Evolutionary conservation across 1,140 invertebrate species (phyloP).

Genomic region (Chelonus insularis): DNA sequence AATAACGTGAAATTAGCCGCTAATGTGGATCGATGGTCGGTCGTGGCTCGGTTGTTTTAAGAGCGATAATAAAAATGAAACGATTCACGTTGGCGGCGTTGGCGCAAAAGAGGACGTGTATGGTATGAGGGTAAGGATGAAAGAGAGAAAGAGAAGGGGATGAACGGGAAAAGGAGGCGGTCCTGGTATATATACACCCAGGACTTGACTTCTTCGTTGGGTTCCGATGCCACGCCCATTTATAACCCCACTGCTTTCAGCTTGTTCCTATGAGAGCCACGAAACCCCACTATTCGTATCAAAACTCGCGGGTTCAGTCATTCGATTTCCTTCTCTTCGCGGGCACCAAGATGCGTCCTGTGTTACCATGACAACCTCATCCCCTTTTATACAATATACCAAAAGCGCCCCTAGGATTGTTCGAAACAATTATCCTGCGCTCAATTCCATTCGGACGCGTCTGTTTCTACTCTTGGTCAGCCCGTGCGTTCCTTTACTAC

Average conservation of each 20-base stretch:
- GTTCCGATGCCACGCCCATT: conserved; percentile 41
- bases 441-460: conserved; percentile 55
- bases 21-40: conserved; percentile 56
- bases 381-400: conserved; percentile 22
- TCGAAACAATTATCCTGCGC: conserved; percentile 61
- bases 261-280: conserved; percentile 24
- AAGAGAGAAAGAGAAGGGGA: conserved; percentile 13
- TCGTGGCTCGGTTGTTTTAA: conserved; percentile 48
- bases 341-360: conserved; percentile 21
- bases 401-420: conserved; percentile 54
- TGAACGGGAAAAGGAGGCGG: conserved; percentile 30
- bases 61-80: conserved; percentile 58
- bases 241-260: conserved; percentile 20
- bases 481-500: conserved; percentile 1
- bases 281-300: conserved; percentile 13
- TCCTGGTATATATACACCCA: conserved; percentile 28
- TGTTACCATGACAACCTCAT: conserved; percentile 50
- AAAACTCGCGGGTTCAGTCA: background rate
- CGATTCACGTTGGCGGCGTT: conserved; percentile 37
- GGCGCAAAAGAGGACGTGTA: conserved; percentile 12
- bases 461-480: conserved; percentile 21
- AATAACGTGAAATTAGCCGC: conserved; percentile 57
- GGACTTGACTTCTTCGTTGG: conserved; percentile 39
- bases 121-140: conserved; percentile 3
- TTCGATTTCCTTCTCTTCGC: conserved; percentile 11